Evolutionary conservation across 1,140 invertebrate genomes (phyloP).

Genomic region (Drosophila bipectinata): DNA sequence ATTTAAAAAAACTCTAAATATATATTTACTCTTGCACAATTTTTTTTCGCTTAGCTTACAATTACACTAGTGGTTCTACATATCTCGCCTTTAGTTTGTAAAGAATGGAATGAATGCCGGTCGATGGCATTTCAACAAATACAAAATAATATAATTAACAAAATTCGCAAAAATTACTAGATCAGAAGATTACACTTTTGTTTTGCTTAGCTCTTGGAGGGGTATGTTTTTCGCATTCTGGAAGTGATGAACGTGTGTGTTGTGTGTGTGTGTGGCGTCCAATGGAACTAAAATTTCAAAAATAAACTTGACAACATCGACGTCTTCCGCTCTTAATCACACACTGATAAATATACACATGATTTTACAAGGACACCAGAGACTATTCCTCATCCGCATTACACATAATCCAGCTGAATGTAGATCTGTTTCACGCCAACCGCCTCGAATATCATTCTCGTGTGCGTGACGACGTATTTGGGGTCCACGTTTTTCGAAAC

Average conservation of each 20-base stretch:
- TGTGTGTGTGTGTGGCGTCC: constrained; percentile 8
- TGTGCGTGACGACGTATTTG: constrained; percentile 95
- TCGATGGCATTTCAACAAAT: constrained; percentile 57
- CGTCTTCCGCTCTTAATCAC: constrained; percentile 28
- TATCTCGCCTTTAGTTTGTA: constrained; percentile 35
- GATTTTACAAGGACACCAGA: constrained; percentile 37
- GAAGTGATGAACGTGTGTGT: constrained; percentile 19
- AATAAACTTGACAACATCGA: constrained; percentile 47
- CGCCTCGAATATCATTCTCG: constrained; percentile 96
- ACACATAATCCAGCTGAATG: constrained; percentile 95
- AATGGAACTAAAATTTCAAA: constrained; percentile 57
- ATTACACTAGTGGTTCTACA: constrained; percentile 63
- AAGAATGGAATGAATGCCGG: constrained; percentile 64
- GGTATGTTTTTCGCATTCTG: constrained; percentile 7
- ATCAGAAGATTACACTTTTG: constrained; percentile 47
- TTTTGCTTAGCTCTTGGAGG: constrained; percentile 25
- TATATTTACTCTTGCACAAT: constrained; percentile 52
- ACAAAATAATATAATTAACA: constrained; percentile 69
- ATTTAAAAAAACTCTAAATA: constrained; percentile 44
- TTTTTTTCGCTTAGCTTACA: constrained; percentile 58
- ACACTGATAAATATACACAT: constrained; percentile 55
- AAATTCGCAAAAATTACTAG: constrained; percentile 45
- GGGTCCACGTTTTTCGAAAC: constrained; percentile 95
- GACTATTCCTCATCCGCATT: constrained; percentile 46
- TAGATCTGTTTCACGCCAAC: constrained; percentile 95